Evolutionary conservation across 2,797 vertebrate species (phyloP).

Genomic region (Denticeps clupeoides): DNA sequence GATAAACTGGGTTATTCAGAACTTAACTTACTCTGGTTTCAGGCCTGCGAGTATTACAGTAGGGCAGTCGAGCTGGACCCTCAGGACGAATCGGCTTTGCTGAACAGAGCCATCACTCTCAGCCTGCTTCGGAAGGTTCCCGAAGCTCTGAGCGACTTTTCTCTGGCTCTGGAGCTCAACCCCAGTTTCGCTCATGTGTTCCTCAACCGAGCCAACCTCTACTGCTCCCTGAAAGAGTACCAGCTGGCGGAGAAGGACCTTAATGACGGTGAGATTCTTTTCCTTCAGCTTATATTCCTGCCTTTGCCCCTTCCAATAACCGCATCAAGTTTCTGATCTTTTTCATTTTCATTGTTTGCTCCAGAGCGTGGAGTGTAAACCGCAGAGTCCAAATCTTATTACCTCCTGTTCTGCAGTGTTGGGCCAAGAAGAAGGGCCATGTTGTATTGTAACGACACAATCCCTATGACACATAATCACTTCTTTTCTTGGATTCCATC

Average conservation of each 20-base stretch:
- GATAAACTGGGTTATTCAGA: not conserved
- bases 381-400: too few species aligned
- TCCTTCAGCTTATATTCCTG: conserved; percentile 10
- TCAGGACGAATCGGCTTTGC: conserved; percentile 46
- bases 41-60: conserved; percentile 60
- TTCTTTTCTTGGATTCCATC: too few species aligned
- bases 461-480: too few species aligned
- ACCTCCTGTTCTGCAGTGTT: too few species aligned
- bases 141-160: conserved; percentile 61
- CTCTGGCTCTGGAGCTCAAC: conserved; percentile 42
- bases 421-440: too few species aligned
- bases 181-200: conserved; percentile 48
- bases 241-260: conserved; percentile 50
- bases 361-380: too few species aligned
- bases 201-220: conserved; percentile 58
- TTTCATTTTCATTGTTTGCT: not conserved
- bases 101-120: conserved; percentile 61
- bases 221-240: conserved; percentile 49
- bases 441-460: too few species aligned
- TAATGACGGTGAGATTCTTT: conserved; percentile 42
- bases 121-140: conserved; percentile 47
- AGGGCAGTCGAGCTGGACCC: conserved; percentile 51
- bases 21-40: conserved; percentile 13
- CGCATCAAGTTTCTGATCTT: not conserved
- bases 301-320: conserved; percentile 22